Conservation (phyloP, 2,888 invertebrate genomes). For the Hofmannophila pseudospretella region DNA sequence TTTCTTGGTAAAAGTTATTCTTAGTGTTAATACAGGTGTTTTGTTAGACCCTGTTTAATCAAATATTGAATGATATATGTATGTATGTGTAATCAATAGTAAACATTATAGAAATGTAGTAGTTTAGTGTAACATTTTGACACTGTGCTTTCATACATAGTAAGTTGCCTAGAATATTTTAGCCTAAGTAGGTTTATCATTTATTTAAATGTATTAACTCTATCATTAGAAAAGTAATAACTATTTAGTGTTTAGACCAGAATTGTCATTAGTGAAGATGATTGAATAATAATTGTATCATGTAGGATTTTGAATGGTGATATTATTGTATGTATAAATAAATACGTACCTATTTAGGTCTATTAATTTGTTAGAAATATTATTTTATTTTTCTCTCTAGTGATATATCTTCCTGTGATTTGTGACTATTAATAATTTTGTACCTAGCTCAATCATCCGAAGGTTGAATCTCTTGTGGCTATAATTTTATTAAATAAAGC, state of each 20-base stretch:
- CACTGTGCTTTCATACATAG: slow-evolving; percentile 11
- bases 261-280: not conserved
- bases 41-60: too few relatives aligned
- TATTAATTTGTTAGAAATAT: slow-evolving; percentile 33
- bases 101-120: not conserved
- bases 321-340: slow-evolving; percentile 44
- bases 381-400: slow-evolving; percentile 53
- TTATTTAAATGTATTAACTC: slow-evolving; percentile 23
- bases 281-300: slow-evolving; percentile 6
- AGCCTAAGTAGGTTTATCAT: slow-evolving; percentile 50
- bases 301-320: slow-evolving; percentile 55
- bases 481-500: slow-evolving; percentile 71
- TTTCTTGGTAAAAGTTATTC: too few relatives aligned
- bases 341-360: slow-evolving; percentile 37
- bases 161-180: slow-evolving; percentile 49
- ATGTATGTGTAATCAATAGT: too few relatives aligned
- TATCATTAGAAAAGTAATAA: slow-evolving; percentile 23
- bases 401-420: slow-evolving; percentile 71
- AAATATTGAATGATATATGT: too few relatives aligned
- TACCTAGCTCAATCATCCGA: slow-evolving; percentile 63
- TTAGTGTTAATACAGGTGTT: too few relatives aligned
- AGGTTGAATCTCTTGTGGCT: slow-evolving; percentile 62
- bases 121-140: not conserved
- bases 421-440: slow-evolving; percentile 70
- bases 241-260: slow-evolving; percentile 1